Evolutionary conservation across 2,888 invertebrate species (phyloP), one percentile per base, ranked within the genome.

Genomic region (Noctua janthina): DNA sequence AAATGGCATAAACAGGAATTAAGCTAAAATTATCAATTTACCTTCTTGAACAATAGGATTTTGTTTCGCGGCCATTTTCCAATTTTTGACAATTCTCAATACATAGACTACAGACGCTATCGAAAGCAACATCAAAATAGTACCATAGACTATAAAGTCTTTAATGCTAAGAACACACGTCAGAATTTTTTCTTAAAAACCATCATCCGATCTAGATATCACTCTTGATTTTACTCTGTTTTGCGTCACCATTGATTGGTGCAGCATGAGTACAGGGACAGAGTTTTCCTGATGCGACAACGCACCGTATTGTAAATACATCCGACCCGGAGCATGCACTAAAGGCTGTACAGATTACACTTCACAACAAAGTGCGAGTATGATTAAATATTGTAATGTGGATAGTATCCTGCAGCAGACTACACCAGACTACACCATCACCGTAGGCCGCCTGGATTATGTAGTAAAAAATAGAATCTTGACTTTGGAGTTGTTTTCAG

Each of bases 11-110:
- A 46, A 72, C 62, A 20, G 13, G 67, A 56, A 43, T 74, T 54
- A 49, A 51, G 62, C 11, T 51, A 20, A 29, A 70, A 73, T 64
- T 77, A 74, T 39, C 29, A 46, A 91, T 93, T 95, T 97, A 98
- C 98, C 98, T 96, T 97, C 97, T 95, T 97, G 97, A 94, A 97
- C 97, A 95, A 94, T 96, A 93, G 97, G 96, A 96, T 97, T 97
- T 95, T 97, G 97, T 96, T 97, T 97, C 94, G 97, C 97, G 96
- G 98, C 98, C 98, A 98, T 98, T 97, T 97, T 96, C 93, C 91
- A 93, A 94, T 91, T 92, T 93, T 92, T 94, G 93, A 88, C 89
- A 89, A 71, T 73, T 74, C 49, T 13, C 0, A 66, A 72, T 59
- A 23, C 81, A 86, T 76, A 81, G 71, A 89, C 69, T 62, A 80